Evolutionary conservation across 2,888 invertebrate genomes (phyloP), one percentile per base, ranked within the genome.

Genomic region (Andrena chrysosceles): DNA sequence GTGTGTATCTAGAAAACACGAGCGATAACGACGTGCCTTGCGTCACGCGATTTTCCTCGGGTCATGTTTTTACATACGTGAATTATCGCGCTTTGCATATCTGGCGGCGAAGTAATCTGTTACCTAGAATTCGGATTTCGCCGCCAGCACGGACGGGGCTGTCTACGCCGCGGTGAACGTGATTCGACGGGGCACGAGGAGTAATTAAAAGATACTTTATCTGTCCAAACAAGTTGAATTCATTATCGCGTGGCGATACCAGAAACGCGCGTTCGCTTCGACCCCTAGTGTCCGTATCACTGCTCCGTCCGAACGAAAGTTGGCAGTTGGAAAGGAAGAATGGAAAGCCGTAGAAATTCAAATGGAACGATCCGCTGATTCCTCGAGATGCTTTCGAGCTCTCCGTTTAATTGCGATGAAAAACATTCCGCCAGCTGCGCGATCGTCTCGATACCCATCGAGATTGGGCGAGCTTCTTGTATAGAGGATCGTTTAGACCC

Each of bases 151-250:
- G 31, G 26, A 26, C 20, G 60, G 13, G 42, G 49, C 67, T 13
- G n/a, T 33, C 71, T 71, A 77, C 60, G 42, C 54, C 66, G 7
- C 60, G 23, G 29, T 5, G 54, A 13, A 76, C 74, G 59, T 62
- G 75, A 64, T 54, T 10, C 71, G 71, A 29, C 52, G 77, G 64
- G 71, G 60, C 42, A 16, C 42, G 42, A 16, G 77, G 59, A 60
- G 70, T 54, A 85, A 85, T 86, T 81, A 81, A 80, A 72, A 77
- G 84, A 84, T 81, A 84, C 70, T 71, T 87, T 89, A 91, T 91
- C 91, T 81, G 64, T 67, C 83, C 78, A 88, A 89, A 85, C 85
- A 89, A 80, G 80, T 20, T 64, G 77, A 86, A 87, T 87, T 86
- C 83, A 84, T 87, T 89, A 90, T 91, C 89, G 71, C 54, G 8